A percentile compares a stretch with the other conserved stretches of the same genome.
phyloP scores from a whole-genome alignment of 2,888 invertebrate species.

The Watsonalla binaria region DNA sequence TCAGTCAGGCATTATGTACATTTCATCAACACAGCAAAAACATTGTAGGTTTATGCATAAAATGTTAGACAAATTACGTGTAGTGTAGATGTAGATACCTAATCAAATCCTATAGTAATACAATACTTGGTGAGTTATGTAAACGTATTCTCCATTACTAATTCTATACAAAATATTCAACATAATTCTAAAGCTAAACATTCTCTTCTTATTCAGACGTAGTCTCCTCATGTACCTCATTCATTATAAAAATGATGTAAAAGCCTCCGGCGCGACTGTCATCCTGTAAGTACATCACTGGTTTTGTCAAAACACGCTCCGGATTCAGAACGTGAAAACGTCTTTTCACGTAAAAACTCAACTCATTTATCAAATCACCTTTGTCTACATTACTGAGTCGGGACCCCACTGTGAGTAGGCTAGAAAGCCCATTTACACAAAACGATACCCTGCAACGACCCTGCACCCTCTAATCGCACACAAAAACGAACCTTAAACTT shows the following conservation, averaged over 20 bases:
- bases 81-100: too few species aligned
- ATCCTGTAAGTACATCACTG: slow-evolving; percentile 34
- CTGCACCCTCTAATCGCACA: slow-evolving; percentile 28
- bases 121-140: too few species aligned
- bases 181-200: too few species aligned
- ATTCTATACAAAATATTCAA: too few species aligned
- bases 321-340: slow-evolving; percentile 44
- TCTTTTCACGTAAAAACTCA: slow-evolving; percentile 61
- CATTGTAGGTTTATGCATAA: too few species aligned
- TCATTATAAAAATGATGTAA: slow-evolving; percentile 33
- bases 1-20: too few species aligned
- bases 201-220: background rate
- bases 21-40: too few species aligned
- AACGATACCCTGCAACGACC: slow-evolving; percentile 41
- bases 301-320: slow-evolving; percentile 51
- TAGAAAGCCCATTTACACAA: slow-evolving; percentile 62
- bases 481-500: slow-evolving; percentile 44
- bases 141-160: too few species aligned
- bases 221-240: slow-evolving; percentile 12
- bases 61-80: too few species aligned
- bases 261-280: slow-evolving; percentile 31
- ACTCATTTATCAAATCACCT: slow-evolving; percentile 70
- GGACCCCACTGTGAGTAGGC: slow-evolving; percentile 59
- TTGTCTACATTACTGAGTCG: slow-evolving; percentile 62
- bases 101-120: too few species aligned